These are phyloP conservation scores for Cybosia mesomella DNA, from an alignment of 2,888 invertebrate genomes.

Conservation along the genomic window DNA sequence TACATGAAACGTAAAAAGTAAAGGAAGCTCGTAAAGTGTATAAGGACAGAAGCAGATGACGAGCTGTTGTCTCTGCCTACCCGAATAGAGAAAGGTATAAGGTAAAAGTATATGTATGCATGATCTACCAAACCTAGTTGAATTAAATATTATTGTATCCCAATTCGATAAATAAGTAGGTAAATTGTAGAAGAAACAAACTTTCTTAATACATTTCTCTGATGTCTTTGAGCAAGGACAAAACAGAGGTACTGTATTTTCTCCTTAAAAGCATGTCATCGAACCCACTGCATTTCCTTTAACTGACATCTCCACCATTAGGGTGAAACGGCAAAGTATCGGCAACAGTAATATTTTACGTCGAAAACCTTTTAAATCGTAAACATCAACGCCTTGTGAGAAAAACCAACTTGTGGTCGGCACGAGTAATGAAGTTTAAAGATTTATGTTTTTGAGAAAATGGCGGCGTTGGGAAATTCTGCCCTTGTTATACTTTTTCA, in stretches of 20 bases:
- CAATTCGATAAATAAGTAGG: neutral
- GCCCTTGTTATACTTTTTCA: conserved; percentile 8
- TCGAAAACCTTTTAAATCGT: conserved; percentile 83
- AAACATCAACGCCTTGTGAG: conserved; percentile 75
- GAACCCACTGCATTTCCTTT: conserved; percentile 50
- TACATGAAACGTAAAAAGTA: no score
- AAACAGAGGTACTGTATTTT: conserved; percentile 22
- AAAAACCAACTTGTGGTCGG: conserved; percentile 71
- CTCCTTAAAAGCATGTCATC: conserved; percentile 42
- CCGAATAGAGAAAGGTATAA: neutral
- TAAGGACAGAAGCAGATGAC: no score
- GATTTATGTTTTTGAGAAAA: conserved; percentile 74
- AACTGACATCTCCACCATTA: conserved; percentile 63
- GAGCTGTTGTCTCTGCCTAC: neutral
- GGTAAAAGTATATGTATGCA: neutral
- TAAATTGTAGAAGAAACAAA: neutral
- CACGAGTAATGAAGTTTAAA: conserved; percentile 77
- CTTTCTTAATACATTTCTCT: neutral
- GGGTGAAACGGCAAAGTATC: conserved; percentile 62
- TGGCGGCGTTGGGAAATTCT: conserved; percentile 52
- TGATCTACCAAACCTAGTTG: neutral
- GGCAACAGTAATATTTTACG: conserved; percentile 80
- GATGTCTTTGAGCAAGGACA: conserved; percentile 6
- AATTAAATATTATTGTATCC: neutral
- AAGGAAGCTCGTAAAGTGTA: no score